Evolutionary conservation across 1,140 invertebrate genomes (phyloP).

Genomic region (Chironomus striatipennis): DNA sequence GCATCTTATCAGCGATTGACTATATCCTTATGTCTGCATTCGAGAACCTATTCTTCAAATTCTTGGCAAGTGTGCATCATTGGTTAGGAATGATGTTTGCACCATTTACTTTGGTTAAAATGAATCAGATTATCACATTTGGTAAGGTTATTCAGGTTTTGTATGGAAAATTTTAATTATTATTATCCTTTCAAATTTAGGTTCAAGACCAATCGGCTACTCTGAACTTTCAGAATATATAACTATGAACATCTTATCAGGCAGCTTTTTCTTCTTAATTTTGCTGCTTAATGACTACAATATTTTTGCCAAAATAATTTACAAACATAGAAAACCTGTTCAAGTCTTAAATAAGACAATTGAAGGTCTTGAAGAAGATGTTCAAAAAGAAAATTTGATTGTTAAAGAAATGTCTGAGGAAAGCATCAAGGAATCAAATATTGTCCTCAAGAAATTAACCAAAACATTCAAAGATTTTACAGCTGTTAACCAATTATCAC

Average conservation of each 20-base stretch:
- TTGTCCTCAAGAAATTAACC: conserved; percentile 46
- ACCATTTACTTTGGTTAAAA: not conserved
- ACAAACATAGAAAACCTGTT: conserved; percentile 17
- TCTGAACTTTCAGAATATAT: not conserved
- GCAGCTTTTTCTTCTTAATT: not conserved
- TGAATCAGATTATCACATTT: not conserved
- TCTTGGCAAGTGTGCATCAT: too few relatives aligned
- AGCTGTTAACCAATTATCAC: conserved; percentile 64
- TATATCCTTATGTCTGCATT: too few relatives aligned
- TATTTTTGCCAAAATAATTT: not conserved
- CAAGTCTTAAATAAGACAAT: conserved; percentile 24
- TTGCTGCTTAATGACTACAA: not conserved
- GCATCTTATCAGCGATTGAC: too few relatives aligned
- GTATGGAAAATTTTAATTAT: not conserved
- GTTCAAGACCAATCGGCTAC: not conserved
- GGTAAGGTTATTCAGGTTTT: too few relatives aligned
- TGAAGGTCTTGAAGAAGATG: conserved; percentile 41
- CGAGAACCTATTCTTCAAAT: not conserved
- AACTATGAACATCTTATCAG: not conserved
- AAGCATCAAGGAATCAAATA: conserved; percentile 36
- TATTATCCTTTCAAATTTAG: not conserved
- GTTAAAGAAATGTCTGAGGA: conserved; percentile 31
- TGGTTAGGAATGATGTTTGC: conserved; percentile 8
- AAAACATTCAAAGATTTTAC: conserved; percentile 60
- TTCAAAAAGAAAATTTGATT: conserved; percentile 40